Conservation (phyloP, 1,140 invertebrate genomes). For the Drosophila sp. region DNA sequence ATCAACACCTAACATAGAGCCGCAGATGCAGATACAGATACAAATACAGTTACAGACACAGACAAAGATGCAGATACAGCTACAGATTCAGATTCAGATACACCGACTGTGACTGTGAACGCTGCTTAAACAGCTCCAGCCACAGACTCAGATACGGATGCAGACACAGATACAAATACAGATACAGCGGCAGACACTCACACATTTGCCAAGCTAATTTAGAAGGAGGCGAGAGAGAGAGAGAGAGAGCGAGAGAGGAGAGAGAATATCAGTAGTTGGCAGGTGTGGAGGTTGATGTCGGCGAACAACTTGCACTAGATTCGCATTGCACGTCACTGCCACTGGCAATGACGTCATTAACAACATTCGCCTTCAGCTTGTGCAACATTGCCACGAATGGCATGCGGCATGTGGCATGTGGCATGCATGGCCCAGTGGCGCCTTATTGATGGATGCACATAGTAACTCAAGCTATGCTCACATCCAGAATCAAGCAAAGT, state of each 20-base stretch:
- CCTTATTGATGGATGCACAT: slow-evolving; percentile 26
- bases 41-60: neutral
- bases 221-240: neutral
- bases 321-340: slow-evolving; percentile 43
- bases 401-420: too few species aligned
- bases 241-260: neutral
- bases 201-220: slow-evolving; percentile 11
- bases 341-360: slow-evolving; percentile 45
- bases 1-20: neutral
- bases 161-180: neutral
- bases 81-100: neutral
- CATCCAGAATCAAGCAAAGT: neutral
- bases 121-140: too few species aligned
- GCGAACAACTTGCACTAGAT: slow-evolving; percentile 46
- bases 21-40: neutral
- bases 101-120: neutral
- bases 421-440: neutral
- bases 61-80: neutral
- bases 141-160: neutral
- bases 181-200: slow-evolving; percentile 3
- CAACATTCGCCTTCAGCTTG: slow-evolving; percentile 10
- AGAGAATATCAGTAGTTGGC: neutral
- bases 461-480: neutral
- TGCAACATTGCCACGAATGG: neutral
- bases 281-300: neutral